These are phyloP conservation scores for Bubo scandiacus DNA, from an alignment of 2,113 vertebrate genomes.

Conservation along the genomic window DNA sequence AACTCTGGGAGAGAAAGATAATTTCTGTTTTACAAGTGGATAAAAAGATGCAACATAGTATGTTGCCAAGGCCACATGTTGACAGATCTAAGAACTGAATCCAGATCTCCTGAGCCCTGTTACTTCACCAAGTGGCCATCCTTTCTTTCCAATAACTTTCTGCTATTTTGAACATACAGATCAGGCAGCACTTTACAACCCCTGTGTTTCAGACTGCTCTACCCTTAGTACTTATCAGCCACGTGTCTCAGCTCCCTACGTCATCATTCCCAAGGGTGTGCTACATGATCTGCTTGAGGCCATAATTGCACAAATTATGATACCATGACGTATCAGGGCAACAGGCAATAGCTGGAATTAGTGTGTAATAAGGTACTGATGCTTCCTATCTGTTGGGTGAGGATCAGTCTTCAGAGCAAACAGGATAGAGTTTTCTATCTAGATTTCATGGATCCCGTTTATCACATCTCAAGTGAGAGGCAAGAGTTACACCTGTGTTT, in stretches of 20 bases:
- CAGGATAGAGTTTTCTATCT: background rate
- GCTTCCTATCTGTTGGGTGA: background rate
- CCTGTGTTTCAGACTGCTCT: background rate
- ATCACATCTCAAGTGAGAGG: background rate
- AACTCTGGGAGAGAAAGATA: background rate
- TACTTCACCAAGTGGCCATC: background rate
- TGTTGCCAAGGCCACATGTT: background rate
- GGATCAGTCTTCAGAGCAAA: background rate
- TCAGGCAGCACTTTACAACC: background rate
- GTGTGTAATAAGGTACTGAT: background rate
- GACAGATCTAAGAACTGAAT: background rate
- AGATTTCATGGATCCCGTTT: background rate
- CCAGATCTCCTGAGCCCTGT: background rate
- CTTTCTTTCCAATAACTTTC: background rate
- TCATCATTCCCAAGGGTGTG: background rate
- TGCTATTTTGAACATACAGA: background rate
- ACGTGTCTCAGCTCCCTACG: background rate
- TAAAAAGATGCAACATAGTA: background rate
- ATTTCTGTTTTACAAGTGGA: background rate
- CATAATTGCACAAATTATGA: background rate
- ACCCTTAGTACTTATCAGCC: background rate
- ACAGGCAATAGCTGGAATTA: background rate
- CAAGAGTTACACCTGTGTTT: background rate
- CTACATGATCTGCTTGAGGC: background rate
- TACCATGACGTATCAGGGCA: background rate